Percentiles rank a stretch among this genome's conserved stretches.
Evolutionary conservation across 2,888 invertebrate genomes (phyloP).

Genomic region (Phyllotreta cruciferae): DNA sequence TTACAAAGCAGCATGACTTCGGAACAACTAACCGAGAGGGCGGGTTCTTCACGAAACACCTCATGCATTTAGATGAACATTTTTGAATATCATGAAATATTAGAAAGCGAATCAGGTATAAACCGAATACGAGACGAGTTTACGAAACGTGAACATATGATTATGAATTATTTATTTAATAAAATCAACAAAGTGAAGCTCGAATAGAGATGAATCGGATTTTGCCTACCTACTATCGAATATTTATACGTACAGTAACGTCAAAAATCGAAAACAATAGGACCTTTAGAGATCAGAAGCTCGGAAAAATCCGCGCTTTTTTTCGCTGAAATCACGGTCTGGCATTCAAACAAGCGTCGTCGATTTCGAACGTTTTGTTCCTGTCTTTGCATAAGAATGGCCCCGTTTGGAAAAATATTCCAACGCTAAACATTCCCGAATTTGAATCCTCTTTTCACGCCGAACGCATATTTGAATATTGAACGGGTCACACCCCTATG

Average conservation of each 20-base stretch:
- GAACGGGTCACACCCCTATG: slow-evolving; percentile 48
- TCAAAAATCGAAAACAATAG: too few relatives aligned
- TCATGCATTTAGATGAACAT: slow-evolving; percentile 56
- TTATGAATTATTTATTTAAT: too few relatives aligned
- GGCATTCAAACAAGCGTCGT: slow-evolving; percentile 54
- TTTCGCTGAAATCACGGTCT: slow-evolving; percentile 38
- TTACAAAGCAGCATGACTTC: slow-evolving; percentile 55
- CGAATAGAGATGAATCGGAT: too few relatives aligned
- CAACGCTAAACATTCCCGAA: slow-evolving; percentile 53
- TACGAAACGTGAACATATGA: too few relatives aligned
- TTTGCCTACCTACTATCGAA: too few relatives aligned
- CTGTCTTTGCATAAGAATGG: slow-evolving; percentile 57
- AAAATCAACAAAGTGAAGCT: too few relatives aligned
- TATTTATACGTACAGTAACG: too few relatives aligned
- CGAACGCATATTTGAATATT: slow-evolving; percentile 53
- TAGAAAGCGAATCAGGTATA: slow-evolving; percentile 40
- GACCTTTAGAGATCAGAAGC: too few relatives aligned
- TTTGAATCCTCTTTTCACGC: slow-evolving; percentile 51
- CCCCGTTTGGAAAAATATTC: slow-evolving; percentile 52
- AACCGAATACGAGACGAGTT: slow-evolving; percentile 19
- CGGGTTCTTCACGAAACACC: slow-evolving; percentile 39
- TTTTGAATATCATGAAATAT: slow-evolving; percentile 39
- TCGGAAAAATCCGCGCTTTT: too few relatives aligned
- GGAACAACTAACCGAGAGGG: slow-evolving; percentile 40
- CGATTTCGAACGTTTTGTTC: slow-evolving; percentile 50